Base-by-base conservation (phyloP, 1,140 invertebrate genomes). In the Brachionus asplanchnoidis region DNA sequence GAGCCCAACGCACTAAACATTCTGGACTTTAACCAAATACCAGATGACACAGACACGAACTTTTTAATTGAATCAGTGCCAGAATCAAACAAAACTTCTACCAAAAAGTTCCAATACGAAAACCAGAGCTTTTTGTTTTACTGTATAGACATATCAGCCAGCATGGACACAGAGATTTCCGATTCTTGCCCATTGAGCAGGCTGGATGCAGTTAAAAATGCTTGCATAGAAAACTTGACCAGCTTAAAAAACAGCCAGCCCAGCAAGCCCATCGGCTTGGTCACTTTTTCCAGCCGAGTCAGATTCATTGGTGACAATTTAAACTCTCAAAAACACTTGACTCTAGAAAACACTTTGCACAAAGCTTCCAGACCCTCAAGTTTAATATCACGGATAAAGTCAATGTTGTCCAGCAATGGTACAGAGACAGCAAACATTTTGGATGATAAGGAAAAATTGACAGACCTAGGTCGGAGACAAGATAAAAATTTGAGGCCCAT, bases 111-210 rank as follows among this genome's bases (percentile, higher is more conserved):
- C 6, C 84, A 68, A 5, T 32, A 36, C 60, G 84, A 79, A 17
- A 78, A 44, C 9, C 85, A 85, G 68, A 87, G 84, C 50, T 82
- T 73, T 44, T 32, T 75, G 56, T 84, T 50, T 14, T 89, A 88
- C 78, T 88, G 88, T 85, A 87, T 89, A 84, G 88, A 89, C 75
- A 87, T 88, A 44, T 88, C 88, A 85, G 86, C 86, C 1, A 88
- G 88, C 23, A 89, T 89, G 88, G 68, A 84, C 2, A 42, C 44
- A 7, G 70, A 50, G 5, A 36, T 73, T 12, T 80, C 56, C 28
- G 75, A 88, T 86, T 86, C 70, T 85, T 86, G 36, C 87, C 87
- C 87, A 86, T 86, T 42, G 86, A 85, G 86, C 5, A 84, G 87
- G 44, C 77, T 88, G 0, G 85, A 86, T 36, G 87, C 87, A 14